phyloP scores from a whole-genome alignment of 2,888 invertebrate genomes.

The Leptarthrus brevirostris region DNA sequence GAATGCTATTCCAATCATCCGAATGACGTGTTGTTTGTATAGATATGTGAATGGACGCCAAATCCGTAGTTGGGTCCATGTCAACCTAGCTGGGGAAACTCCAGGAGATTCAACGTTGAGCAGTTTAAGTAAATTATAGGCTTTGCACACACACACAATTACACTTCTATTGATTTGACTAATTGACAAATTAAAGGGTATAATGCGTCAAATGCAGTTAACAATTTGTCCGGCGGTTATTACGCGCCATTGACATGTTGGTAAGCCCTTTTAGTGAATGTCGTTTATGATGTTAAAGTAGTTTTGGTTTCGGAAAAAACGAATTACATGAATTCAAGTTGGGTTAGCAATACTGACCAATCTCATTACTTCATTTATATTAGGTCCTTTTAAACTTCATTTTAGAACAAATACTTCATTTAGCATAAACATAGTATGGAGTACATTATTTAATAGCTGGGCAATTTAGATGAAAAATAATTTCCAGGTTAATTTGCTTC shows the following conservation, averaged over 20 bases:
- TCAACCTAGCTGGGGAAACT: not conserved
- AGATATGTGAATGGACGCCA: slow-evolving; percentile 18
- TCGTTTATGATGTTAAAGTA: slow-evolving; percentile 13
- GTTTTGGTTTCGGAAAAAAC: too few species aligned
- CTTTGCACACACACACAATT: slow-evolving; percentile 27
- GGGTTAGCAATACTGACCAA: too few species aligned
- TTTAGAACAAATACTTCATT: too few species aligned
- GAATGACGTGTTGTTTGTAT: slow-evolving; percentile 32
- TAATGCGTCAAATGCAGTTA: slow-evolving; percentile 57
- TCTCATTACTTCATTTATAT: too few species aligned
- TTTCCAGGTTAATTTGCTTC: too few species aligned
- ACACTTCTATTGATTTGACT: slow-evolving; percentile 56
- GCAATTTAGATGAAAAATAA: too few species aligned
- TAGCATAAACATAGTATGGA: too few species aligned
- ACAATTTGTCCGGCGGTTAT: slow-evolving; percentile 42
- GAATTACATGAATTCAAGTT: too few species aligned
- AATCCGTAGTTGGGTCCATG: not conserved
- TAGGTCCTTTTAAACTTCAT: too few species aligned
- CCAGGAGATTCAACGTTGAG: not conserved
- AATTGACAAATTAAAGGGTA: slow-evolving; percentile 58
- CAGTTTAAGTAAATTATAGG: slow-evolving; percentile 45
- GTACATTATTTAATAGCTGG: too few species aligned
- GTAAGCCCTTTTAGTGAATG: slow-evolving; percentile 16
- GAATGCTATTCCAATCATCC: slow-evolving; percentile 44
- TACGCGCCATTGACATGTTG: slow-evolving; percentile 8